Evolutionary conservation across 2,888 invertebrate genomes (phyloP).

Genomic region (Xanthia togata): DNA sequence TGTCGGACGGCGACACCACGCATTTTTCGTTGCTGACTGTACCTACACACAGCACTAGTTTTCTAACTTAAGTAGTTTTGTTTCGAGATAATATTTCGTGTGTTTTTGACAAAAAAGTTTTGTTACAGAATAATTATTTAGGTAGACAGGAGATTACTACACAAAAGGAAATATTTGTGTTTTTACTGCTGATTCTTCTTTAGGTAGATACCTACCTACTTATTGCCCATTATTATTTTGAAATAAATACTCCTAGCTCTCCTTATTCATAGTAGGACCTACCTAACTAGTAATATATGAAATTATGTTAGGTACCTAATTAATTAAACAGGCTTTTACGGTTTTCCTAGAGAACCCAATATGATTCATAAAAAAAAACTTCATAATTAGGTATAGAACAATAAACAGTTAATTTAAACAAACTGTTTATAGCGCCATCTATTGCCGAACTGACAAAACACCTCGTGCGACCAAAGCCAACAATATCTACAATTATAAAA

Average conservation of each 20-base stretch:
- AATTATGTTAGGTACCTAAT: background rate
- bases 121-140: constrained; percentile 3
- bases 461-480: background rate
- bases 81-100: constrained; percentile 31
- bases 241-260: too few species aligned
- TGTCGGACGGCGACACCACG: constrained; percentile 76
- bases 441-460: background rate
- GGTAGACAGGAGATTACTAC: background rate
- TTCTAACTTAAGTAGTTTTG: constrained; percentile 14
- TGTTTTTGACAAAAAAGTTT: constrained; percentile 26
- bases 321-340: background rate
- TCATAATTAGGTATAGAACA: background rate
- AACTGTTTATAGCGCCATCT: constrained; percentile 35
- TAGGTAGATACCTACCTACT: too few species aligned
- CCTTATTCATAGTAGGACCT: background rate
- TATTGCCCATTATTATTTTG: background rate
- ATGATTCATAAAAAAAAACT: background rate
- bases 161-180: background rate
- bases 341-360: background rate
- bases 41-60: constrained; percentile 34
- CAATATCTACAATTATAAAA: background rate
- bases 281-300: background rate
- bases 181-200: background rate
- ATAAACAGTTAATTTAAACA: background rate
- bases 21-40: constrained; percentile 75